phyloP scores from a whole-genome alignment of 1,140 invertebrate species.

The Eriosoma lanigerum region DNA sequence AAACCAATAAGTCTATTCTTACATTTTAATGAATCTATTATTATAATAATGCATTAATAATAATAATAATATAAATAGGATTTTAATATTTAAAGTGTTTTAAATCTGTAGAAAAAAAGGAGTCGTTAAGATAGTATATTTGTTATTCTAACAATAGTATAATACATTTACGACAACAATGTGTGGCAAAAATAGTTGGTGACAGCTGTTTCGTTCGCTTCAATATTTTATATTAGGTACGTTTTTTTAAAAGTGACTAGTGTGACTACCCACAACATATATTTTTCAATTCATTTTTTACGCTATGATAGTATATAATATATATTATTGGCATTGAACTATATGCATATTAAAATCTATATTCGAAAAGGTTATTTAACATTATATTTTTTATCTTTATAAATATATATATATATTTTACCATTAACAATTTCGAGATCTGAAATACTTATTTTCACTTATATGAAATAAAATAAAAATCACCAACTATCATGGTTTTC shows the following conservation, averaged over 20 bases:
- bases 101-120: too few species aligned
- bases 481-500: background rate
- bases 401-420: background rate
- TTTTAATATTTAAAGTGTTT: too few species aligned
- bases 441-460: background rate
- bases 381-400: background rate
- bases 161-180: background rate
- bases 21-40: too few species aligned
- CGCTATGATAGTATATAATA: background rate
- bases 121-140: background rate
- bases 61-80: too few species aligned
- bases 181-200: background rate
- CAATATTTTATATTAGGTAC: background rate
- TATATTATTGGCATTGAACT: background rate
- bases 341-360: background rate
- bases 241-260: background rate
- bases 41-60: too few species aligned
- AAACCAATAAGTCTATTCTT: too few species aligned
- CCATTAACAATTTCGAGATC: background rate
- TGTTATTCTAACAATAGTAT: background rate
- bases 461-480: background rate
- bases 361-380: background rate
- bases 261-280: background rate
- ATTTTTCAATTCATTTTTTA: conserved; percentile 22
- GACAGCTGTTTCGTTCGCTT: background rate